Evolutionary conservation across 2,797 vertebrate species (phyloP).

Genomic region (Okamejei kenojei): DNA sequence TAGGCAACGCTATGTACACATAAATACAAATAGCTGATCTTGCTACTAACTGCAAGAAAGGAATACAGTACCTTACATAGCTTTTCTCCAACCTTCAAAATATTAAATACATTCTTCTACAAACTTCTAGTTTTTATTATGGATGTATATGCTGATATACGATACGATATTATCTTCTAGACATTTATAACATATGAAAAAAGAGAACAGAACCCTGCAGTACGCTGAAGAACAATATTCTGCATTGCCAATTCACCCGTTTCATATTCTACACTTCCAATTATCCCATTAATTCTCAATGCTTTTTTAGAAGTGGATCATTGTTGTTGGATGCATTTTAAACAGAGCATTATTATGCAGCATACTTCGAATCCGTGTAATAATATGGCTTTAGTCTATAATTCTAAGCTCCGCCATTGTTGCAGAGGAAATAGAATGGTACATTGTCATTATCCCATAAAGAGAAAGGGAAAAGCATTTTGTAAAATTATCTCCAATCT

Average conservation of each 20-base stretch:
- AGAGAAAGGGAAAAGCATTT: slow-evolving; percentile 6
- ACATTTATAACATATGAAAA: background rate
- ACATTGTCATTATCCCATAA: background rate
- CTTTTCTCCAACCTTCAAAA: background rate
- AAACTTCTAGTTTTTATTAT: background rate
- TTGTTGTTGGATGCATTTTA: background rate
- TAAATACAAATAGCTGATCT: background rate
- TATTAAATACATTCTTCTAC: background rate
- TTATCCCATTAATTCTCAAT: background rate
- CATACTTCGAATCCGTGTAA: background rate
- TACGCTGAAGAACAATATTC: background rate
- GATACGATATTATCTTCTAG: background rate
- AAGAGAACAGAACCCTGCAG: background rate
- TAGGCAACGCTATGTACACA: background rate
- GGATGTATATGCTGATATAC: background rate
- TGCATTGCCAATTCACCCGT: background rate
- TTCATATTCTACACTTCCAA: background rate
- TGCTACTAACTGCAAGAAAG: background rate
- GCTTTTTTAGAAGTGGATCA: background rate
- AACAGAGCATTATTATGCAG: background rate
- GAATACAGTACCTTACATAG: background rate
- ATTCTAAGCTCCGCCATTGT: background rate
- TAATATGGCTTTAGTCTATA: background rate
- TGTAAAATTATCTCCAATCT: background rate
- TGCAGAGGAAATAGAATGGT: background rate